Conservation (phyloP, 2,888 invertebrate species). For the Zhengitettix transpicula region DNA sequence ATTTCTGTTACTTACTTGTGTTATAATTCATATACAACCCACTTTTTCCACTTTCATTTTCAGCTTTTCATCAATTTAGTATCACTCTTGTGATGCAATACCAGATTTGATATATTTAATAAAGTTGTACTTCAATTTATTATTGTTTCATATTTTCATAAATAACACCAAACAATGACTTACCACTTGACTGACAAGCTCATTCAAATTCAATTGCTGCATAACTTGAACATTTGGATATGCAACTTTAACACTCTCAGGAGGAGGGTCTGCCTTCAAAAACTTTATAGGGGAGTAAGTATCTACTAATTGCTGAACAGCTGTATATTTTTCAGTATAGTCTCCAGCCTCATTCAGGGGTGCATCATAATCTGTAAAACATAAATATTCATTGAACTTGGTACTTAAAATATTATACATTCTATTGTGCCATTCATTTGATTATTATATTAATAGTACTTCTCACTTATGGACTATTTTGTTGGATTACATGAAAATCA, state of each 20-base stretch:
- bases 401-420: not conserved
- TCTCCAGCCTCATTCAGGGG: constrained; percentile 35
- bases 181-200: constrained; percentile 17
- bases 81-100: too few relatives aligned
- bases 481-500: too few relatives aligned
- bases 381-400: not conserved
- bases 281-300: constrained; percentile 11
- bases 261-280: constrained; percentile 19
- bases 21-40: too few relatives aligned
- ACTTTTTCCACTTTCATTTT: too few relatives aligned
- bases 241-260: constrained; percentile 19
- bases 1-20: too few relatives aligned
- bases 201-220: constrained; percentile 16
- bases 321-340: constrained; percentile 28
- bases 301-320: constrained; percentile 14
- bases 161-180: not conserved
- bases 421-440: too few relatives aligned
- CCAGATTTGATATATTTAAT: too few relatives aligned
- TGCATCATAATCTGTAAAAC: constrained; percentile 30
- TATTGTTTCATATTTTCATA: too few relatives aligned
- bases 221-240: constrained; percentile 19
- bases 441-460: too few relatives aligned
- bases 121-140: too few relatives aligned
- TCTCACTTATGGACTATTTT: too few relatives aligned
- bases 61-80: too few relatives aligned